These are phyloP conservation scores for Periphyllus acericola DNA, from an alignment of 2,888 invertebrate species.

Conservation along the genomic window DNA sequence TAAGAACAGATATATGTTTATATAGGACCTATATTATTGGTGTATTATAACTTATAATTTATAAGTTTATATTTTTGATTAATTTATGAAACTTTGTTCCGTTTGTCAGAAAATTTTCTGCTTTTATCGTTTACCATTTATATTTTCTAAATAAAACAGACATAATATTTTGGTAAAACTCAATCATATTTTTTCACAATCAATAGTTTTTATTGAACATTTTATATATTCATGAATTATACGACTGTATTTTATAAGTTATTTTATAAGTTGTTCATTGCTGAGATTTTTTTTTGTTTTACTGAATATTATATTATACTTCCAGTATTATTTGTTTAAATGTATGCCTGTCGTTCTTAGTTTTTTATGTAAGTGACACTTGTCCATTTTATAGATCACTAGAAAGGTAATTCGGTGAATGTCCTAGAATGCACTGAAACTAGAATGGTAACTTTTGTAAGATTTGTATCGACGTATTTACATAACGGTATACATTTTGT, in stretches of 20 bases:
- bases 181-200: not conserved
- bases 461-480: constrained; percentile 23
- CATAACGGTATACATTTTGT: not conserved
- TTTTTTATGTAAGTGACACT: not conserved
- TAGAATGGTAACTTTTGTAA: constrained; percentile 26
- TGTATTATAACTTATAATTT: too few relatives aligned
- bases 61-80: not conserved
- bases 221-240: too few relatives aligned
- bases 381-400: constrained; percentile 9
- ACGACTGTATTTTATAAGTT: too few relatives aligned
- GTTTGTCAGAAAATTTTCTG: not conserved
- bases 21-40: too few relatives aligned
- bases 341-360: not conserved
- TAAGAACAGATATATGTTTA: too few relatives aligned
- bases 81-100: not conserved
- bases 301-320: too few relatives aligned
- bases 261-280: too few relatives aligned
- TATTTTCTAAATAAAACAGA: not conserved
- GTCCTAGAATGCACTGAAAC: constrained; percentile 9
- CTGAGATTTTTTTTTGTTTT: too few relatives aligned
- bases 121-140: not conserved
- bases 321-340: too few relatives aligned
- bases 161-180: not conserved
- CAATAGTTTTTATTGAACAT: not conserved
- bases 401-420: not conserved